These are phyloP conservation scores for Stenopsyche tienmushanensis DNA, from an alignment of 1,140 invertebrate genomes.

Conservation along the genomic window DNA sequence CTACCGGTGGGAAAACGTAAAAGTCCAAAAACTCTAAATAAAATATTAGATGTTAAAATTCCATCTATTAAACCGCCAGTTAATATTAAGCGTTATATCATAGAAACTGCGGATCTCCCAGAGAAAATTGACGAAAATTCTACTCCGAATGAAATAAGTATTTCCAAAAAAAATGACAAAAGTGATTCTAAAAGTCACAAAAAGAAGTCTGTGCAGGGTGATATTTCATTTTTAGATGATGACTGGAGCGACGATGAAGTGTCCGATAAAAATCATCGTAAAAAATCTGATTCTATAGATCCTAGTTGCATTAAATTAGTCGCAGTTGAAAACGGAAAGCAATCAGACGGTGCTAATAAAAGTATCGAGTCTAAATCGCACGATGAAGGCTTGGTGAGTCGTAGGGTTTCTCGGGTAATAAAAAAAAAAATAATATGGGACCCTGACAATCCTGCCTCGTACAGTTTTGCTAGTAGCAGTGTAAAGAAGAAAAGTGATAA, in stretches of 20 bases:
- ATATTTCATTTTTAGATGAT: slow-evolving; percentile 31
- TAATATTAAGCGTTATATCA: background rate
- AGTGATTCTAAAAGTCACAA: background rate
- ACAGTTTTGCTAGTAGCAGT: slow-evolving; percentile 45
- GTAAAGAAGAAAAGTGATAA: slow-evolving; percentile 9
- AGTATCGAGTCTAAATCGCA: no score
- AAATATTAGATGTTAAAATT: slow-evolving; percentile 36
- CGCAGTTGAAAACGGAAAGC: no score
- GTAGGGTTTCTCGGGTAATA: slow-evolving; percentile 57
- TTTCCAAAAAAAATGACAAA: background rate
- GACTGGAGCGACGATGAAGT: slow-evolving; percentile 37
- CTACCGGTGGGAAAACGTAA: slow-evolving; percentile 11
- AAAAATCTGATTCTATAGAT: background rate
- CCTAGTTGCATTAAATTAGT: no score
- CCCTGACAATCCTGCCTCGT: slow-evolving; percentile 63
- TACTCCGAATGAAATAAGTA: background rate
- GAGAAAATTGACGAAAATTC: background rate
- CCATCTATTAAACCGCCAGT: background rate
- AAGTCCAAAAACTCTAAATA: slow-evolving; percentile 3
- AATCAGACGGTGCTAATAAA: no score
- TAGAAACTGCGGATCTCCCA: background rate
- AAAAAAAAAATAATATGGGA: slow-evolving; percentile 71
- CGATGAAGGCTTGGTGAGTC: background rate
- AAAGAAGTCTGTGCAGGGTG: background rate
- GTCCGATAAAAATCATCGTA: background rate